Evolutionary conservation across 2,113 vertebrate species (phyloP).

Genomic region (Callopanchax toddi): DNA sequence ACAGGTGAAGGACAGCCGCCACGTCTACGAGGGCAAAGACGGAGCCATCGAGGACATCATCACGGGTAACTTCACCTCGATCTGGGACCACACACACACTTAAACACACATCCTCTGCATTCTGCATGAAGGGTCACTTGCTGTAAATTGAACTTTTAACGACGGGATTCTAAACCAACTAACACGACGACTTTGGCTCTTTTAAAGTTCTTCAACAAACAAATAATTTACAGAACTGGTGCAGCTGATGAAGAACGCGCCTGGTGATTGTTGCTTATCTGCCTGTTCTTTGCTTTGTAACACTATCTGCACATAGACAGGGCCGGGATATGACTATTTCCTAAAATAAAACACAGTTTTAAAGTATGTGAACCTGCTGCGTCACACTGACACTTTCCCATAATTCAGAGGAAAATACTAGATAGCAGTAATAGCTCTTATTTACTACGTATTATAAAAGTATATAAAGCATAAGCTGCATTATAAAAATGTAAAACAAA

Average conservation of each 20-base stretch:
- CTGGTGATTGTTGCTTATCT: slow-evolving; percentile 46
- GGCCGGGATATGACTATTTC: slow-evolving; percentile 30
- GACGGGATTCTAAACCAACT: slow-evolving; percentile 54
- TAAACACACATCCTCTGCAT: slow-evolving; percentile 21
- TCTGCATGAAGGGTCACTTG: slow-evolving; percentile 63
- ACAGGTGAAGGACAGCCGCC: slow-evolving; percentile 95
- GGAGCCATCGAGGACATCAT: slow-evolving; percentile 98
- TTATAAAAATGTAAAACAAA: no score
- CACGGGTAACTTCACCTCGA: slow-evolving; percentile 82
- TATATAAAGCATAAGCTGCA: no score
- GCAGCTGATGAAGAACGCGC: slow-evolving; percentile 40
- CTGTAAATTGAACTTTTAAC: slow-evolving; percentile 56
- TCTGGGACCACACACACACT: slow-evolving; percentile 16
- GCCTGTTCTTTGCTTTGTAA: slow-evolving; percentile 66
- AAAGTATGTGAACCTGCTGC: no score
- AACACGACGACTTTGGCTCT: slow-evolving; percentile 51
- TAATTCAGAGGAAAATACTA: background rate
- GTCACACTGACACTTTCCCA: background rate
- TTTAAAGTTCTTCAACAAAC: slow-evolving; percentile 19
- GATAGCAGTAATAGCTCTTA: no score
- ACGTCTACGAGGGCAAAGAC: slow-evolving; percentile 96
- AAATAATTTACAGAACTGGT: slow-evolving; percentile 27
- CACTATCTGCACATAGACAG: slow-evolving; percentile 33
- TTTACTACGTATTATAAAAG: no score
- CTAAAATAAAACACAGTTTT: slow-evolving; percentile 7